phyloP scores from a whole-genome alignment of 2,797 vertebrate genomes.

The Myotis vivesi region DNA sequence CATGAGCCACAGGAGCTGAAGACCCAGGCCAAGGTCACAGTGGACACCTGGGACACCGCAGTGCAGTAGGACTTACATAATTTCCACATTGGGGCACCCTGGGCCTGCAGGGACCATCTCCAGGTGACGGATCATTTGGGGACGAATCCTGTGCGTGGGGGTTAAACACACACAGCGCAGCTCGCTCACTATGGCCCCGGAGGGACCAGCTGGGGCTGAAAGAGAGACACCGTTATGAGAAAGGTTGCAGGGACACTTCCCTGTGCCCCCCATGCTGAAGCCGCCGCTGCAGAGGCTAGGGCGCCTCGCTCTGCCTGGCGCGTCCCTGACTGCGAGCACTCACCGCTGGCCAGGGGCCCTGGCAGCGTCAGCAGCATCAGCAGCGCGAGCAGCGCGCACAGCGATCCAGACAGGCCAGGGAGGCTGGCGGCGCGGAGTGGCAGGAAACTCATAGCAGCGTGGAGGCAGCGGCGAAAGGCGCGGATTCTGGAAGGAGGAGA shows the following conservation, averaged over 20 bases:
- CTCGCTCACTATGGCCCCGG: slow-evolving; percentile 11
- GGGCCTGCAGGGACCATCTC: slow-evolving; percentile 70
- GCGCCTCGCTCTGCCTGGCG: rapidly evolving
- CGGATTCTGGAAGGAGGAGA: rapidly evolving
- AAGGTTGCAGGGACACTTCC: neutral
- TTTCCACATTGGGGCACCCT: slow-evolving; percentile 71
- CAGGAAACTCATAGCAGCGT: neutral
- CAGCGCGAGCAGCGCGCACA: neutral
- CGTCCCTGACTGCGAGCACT: neutral
- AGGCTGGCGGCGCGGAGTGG: rapidly evolving
- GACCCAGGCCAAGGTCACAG: neutral
- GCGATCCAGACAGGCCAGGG: rapidly evolving
- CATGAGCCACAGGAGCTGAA: neutral
- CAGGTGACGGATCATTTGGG: slow-evolving; percentile 46
- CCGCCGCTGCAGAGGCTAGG: neutral
- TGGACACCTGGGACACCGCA: neutral
- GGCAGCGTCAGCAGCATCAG: slow-evolving; percentile 6
- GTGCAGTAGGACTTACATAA: slow-evolving; percentile 74
- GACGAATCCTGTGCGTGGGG: neutral
- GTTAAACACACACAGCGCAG: slow-evolving; percentile 81
- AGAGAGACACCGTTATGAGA: neutral
- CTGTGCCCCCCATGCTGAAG: rapidly evolving
- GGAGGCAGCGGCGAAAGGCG: rapidly evolving
- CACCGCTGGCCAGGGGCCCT: neutral
- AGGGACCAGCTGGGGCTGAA: neutral